phyloP scores from a whole-genome alignment of 2,113 vertebrate genomes.

The Tupaia tana region DNA sequence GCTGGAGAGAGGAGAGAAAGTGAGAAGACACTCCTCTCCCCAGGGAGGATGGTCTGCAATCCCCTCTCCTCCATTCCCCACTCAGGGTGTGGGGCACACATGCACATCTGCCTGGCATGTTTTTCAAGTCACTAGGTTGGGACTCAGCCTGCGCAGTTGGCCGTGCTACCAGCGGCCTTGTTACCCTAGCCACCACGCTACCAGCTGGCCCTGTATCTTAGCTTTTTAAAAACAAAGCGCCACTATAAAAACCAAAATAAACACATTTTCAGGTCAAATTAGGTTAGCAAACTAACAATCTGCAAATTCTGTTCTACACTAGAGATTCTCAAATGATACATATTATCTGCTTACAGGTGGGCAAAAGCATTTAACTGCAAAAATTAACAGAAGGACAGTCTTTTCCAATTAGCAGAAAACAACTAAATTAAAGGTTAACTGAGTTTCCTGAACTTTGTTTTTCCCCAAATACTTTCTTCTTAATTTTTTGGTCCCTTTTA shows the following conservation, averaged over 20 bases:
- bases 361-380: background rate
- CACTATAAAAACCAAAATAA: background rate
- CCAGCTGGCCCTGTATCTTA: background rate
- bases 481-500: background rate
- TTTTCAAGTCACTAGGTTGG: too few species aligned
- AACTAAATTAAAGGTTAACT: background rate
- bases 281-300: background rate
- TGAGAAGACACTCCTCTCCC: too few species aligned
- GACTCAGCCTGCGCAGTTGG: too few species aligned
- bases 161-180: too few species aligned
- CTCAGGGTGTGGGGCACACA: too few species aligned
- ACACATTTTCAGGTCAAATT: background rate
- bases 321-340: slow-evolving; percentile 13
- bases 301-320: background rate
- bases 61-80: too few species aligned
- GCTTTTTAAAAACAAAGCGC: background rate
- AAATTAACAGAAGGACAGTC: background rate
- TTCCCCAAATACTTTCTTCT: background rate
- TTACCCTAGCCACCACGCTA: too few species aligned
- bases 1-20: too few species aligned
- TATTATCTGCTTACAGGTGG: background rate
- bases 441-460: background rate
- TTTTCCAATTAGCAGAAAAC: background rate
- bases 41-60: too few species aligned
- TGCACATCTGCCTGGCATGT: too few species aligned